Evolutionary conservation across 2,888 invertebrate species (phyloP), one percentile per base, ranked within the genome.

Genomic region (Polyploca ridens): DNA sequence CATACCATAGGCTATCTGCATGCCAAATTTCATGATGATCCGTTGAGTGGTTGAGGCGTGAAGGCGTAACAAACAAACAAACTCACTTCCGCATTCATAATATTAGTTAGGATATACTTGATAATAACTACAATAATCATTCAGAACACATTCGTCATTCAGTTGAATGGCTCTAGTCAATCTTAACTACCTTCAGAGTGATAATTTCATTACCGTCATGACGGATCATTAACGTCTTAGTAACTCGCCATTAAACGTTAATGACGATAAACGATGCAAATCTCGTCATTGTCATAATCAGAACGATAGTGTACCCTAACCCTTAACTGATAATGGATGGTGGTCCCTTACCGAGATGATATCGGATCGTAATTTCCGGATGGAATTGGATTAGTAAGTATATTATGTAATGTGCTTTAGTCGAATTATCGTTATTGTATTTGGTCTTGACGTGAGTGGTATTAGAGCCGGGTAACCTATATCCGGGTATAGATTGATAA

Each of bases 261-360:
- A 46, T 46, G 68, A 69, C 74, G 64, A 74, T 75, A 76, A 73
- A 71, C 72, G 73, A 69, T 69, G 71, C 75, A 73, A 81, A 82
- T 86, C 79, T 75, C 76, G 74, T 77, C 72, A 76, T 74, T 70
- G 78, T 77, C 70, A 71, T 79, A 81, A 81, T 78, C 76, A 74
- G 71, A 78, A 69, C 70, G 72, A 79, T 81, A 75, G 71, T 68
- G 72, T 71, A 69, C 76, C 76, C 73, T 76, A 74, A 81, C 82
- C 83, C 81, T 83, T 86, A 84, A 83, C 78, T 80, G 80, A 82
- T 87, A 89, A 87, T 85, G 75, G 82, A 88, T 83, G 85, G 74
- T 82, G 77, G 77, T 75, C 80, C 73, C 77, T 72, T 72, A 63
- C 64, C 57, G 54, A 81, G 84, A 86, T 85, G 81, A 78, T 79